Base-by-base conservation (phyloP, 2,797 vertebrate genomes). In the Gastrophryne carolinensis region DNA sequence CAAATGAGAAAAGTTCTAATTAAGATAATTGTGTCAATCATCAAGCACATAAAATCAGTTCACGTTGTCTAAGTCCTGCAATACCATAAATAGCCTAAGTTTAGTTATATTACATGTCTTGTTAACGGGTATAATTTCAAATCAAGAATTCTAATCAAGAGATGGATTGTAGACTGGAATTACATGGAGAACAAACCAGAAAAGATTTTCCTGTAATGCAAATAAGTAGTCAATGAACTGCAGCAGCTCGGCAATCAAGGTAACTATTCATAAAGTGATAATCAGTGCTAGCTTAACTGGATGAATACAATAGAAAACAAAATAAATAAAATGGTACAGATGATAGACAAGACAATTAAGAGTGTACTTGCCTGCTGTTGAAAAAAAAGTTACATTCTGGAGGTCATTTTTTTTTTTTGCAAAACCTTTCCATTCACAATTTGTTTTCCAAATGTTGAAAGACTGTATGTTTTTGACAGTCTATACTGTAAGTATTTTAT, bases 91-190 rank as follows among this genome's bases (percentile, higher is more conserved):
- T 17, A 52, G 62, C 15, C 47, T 34, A 74, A 49, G 12, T 34
- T 66, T 23, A 10, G n/a, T 47, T 35, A 56, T 24, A 23, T 37
- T 71, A 35, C 26, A 23, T 50, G 57, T 27, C 64, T 75, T 62
- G 39, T 62, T 70, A 70, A 29, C 35, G 72, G 58, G 67, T 65
- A 56, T 65, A 35, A 71, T 78, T 71, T 58, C 17, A 41, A 78
- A 78, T 62, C 75, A 65, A 39, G 24, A 78, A 78, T 78, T 65
- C 64, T 58, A 71, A 78, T 78, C 75, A 78, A 71, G 26, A 15
- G 37, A 65, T 64, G 56, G 58, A 70, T 44, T 11, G 21, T 27
- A 47, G 35, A 58, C 50, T 72, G 13, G 57, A 61, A 76, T 62
- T 76, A 41, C 41, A 29, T 5, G 50, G 13, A 57, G 29, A 58